Base-by-base conservation (phyloP, 23 tunicate genomes). In the Clavelina lepadiformis region DNA sequence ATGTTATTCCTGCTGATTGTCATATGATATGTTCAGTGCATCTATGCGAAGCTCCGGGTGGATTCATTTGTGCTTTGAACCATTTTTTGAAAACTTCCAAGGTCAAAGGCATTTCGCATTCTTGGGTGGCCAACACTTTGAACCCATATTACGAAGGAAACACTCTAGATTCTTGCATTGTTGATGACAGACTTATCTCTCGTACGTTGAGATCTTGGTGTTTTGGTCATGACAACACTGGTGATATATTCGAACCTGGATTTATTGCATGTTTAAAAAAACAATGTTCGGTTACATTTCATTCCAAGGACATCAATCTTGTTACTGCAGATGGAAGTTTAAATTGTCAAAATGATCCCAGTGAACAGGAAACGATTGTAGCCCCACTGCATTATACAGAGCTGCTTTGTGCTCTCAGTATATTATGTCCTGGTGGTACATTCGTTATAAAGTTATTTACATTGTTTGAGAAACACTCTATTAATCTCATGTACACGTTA, bases 11-110 rank as follows among this genome's bases (percentile, higher is more conserved):
- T 30, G 8, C 56, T 3, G 34, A 46, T 36, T 18, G 27, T 8
- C 23, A 63, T 22, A 5, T 5, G 1, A 51, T 94, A 3, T 38
- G 58, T 64, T 80, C 86, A 5, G 71, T 94, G 1, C 99, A 94
- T 66, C 52, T 94, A 32, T 94, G 99, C 57, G 99, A 94, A 61
- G 99, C 95, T 6, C 99, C 99, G 2, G 99, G 99, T 31, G 95
- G 89, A 1, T 94, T 94, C 37, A 86, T 94, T 25, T 80, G 79
- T 36, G 71, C 83, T 51, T 46, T 94, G 35, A 76, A 86, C 60
- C 99, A 94, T 53, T 75, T 36, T 56, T 29, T 89, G 19, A 62
- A 58, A 33, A 54, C 89, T 7, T 35, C 56, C 41, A 5, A 2
- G 1, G 33, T 33, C 1, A 46, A 46, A 13, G 22, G 38, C 21